Evolutionary conservation across 1,140 invertebrate species (phyloP).

Genomic region (Grapholita molesta): DNA sequence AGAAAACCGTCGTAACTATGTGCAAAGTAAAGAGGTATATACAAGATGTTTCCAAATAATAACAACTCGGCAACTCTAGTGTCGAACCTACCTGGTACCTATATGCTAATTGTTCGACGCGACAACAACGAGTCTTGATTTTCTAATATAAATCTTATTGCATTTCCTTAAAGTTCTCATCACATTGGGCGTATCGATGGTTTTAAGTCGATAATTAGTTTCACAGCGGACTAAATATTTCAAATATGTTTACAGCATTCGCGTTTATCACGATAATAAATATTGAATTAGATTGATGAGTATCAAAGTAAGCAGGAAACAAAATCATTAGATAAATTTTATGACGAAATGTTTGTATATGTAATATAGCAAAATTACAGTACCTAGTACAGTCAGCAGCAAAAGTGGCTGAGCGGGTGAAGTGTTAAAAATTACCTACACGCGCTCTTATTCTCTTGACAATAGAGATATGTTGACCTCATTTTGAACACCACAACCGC

Average conservation of each 20-base stretch:
- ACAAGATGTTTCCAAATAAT: no score
- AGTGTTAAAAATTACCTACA: no score
- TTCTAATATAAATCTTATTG: neutral
- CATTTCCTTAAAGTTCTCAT: neutral
- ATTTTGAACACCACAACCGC: no score
- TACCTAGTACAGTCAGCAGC: no score
- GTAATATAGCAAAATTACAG: neutral
- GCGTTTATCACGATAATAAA: neutral
- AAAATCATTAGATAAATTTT: neutral
- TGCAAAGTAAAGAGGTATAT: no score
- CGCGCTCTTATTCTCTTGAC: no score
- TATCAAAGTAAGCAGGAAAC: neutral
- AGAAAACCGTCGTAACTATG: no score
- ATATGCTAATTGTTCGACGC: no score
- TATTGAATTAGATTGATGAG: neutral
- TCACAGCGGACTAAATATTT: neutral
- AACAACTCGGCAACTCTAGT: no score
- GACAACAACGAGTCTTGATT: neutral
- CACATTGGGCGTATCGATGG: neutral
- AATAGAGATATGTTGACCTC: no score
- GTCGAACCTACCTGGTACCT: no score
- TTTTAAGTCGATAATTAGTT: neutral
- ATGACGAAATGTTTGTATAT: neutral
- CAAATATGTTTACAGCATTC: neutral
- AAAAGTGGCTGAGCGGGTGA: no score